Percentiles rank a stretch among this genome's conserved stretches.
Evolutionary conservation across 53 echinoderm and acorn worm genomes (phyloP).

Genomic region (Hippasteria phrygiana): DNA sequence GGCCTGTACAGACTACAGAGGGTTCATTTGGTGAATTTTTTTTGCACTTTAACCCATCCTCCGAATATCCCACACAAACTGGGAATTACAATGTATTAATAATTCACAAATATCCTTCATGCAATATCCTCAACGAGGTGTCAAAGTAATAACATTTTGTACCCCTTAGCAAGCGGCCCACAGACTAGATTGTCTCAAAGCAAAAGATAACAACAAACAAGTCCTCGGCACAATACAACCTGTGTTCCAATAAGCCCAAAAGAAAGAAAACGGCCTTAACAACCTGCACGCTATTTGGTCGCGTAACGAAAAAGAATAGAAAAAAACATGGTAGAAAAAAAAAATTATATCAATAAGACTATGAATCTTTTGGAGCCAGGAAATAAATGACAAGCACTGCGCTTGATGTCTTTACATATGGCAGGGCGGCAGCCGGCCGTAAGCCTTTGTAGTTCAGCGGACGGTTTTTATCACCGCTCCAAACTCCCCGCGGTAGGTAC

Average conservation of each 20-base stretch:
- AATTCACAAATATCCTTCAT: not conserved
- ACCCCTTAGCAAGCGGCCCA: not conserved
- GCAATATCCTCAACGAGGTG: not conserved
- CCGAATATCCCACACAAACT: not conserved
- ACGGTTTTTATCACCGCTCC: slow-evolving; percentile 24
- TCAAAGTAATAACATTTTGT: not conserved
- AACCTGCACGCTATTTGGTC: not conserved
- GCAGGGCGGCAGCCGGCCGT: slow-evolving; percentile 3
- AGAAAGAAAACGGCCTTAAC: not conserved
- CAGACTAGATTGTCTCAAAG: not conserved
- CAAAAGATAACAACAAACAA: not conserved
- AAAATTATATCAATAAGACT: not conserved
- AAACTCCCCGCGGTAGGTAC: slow-evolving; percentile 20
- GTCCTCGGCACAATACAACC: not conserved
- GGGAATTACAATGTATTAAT: not conserved
- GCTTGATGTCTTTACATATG: slow-evolving; percentile 42
- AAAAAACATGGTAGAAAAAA: not conserved
- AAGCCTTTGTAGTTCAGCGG: slow-evolving; percentile 37
- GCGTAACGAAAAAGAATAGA: not conserved
- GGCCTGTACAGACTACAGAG: too few relatives aligned
- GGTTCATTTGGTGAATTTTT: not conserved
- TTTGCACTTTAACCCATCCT: not conserved
- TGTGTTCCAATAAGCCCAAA: not conserved
- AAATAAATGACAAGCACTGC: slow-evolving; percentile 49
- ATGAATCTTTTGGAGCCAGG: slow-evolving; percentile 30